phyloP scores from a whole-genome alignment of 2,888 invertebrate species.

The Ctenicera cuprea region DNA sequence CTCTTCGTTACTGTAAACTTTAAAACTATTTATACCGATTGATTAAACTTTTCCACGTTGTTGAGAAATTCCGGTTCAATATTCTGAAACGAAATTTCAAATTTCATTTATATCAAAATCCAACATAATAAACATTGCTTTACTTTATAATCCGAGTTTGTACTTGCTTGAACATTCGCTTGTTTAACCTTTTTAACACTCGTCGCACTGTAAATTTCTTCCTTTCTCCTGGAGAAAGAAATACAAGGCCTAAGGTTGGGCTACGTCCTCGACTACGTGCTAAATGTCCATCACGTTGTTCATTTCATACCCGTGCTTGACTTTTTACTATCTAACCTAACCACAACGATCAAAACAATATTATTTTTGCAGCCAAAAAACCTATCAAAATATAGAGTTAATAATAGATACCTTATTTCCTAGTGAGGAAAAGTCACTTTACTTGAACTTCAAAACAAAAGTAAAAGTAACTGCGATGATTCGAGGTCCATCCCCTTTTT shows the following conservation, averaged over 20 bases:
- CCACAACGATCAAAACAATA: no score
- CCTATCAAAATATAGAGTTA: no score
- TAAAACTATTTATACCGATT: conserved; percentile 31
- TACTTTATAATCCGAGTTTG: background rate
- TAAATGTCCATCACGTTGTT: conserved; percentile 30
- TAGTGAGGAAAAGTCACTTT: no score
- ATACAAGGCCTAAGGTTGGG: conserved; percentile 36
- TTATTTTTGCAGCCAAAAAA: no score
- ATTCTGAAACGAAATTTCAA: background rate
- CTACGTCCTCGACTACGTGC: conserved; percentile 26
- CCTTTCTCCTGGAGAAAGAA: conserved; percentile 35
- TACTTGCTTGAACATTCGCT: background rate
- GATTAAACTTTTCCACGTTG: conserved; percentile 29
- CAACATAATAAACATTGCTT: background rate
- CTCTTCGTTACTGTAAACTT: conserved; percentile 25
- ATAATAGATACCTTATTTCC: no score
- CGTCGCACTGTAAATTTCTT: conserved; percentile 29
- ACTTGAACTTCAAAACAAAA: background rate
- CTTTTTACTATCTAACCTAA: conserved; percentile 1
- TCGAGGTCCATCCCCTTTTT: background rate
- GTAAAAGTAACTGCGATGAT: background rate
- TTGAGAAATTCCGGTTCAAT: conserved; percentile 28
- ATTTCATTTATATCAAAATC: background rate
- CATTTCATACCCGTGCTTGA: conserved; percentile 14
- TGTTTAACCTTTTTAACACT: conserved; percentile 28